phyloP scores from a whole-genome alignment of 2,113 vertebrate species.

The Zapus hudsonius region DNA sequence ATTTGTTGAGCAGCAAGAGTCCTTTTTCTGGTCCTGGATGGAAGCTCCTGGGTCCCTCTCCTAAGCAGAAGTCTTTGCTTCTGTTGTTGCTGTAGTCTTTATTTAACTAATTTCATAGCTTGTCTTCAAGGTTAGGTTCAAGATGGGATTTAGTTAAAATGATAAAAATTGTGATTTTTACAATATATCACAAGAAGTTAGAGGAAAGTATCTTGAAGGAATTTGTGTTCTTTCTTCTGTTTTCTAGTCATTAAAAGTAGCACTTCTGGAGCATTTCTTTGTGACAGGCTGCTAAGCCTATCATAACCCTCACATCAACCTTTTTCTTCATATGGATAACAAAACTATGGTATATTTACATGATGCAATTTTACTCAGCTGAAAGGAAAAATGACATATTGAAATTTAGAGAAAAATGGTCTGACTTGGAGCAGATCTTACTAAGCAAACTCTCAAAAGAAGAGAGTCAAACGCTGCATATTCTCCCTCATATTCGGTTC shows the following conservation, averaged over 20 bases:
- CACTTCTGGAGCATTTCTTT: neutral
- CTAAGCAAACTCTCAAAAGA: no score
- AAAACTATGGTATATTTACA: no score
- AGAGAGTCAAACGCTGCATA: no score
- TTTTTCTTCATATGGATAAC: neutral
- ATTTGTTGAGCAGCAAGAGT: neutral
- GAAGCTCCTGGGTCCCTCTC: neutral
- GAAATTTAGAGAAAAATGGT: no score
- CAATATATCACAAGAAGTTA: neutral
- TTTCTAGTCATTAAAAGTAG: neutral
- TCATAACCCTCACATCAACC: neutral
- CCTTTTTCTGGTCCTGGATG: accelerated
- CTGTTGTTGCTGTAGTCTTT: neutral
- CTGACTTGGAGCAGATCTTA: no score
- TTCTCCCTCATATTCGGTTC: no score
- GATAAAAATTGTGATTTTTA: slow-evolving; percentile 19
- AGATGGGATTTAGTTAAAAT: neutral
- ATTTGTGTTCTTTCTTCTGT: neutral
- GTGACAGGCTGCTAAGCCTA: neutral
- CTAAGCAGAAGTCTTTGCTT: neutral
- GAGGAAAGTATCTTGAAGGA: neutral
- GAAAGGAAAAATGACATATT: no score
- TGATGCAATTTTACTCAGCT: no score
- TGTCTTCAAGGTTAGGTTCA: neutral
- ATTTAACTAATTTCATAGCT: neutral